Evolutionary conservation across 2,797 vertebrate genomes (phyloP).

Genomic region (Ambastaia sidthimunki): DNA sequence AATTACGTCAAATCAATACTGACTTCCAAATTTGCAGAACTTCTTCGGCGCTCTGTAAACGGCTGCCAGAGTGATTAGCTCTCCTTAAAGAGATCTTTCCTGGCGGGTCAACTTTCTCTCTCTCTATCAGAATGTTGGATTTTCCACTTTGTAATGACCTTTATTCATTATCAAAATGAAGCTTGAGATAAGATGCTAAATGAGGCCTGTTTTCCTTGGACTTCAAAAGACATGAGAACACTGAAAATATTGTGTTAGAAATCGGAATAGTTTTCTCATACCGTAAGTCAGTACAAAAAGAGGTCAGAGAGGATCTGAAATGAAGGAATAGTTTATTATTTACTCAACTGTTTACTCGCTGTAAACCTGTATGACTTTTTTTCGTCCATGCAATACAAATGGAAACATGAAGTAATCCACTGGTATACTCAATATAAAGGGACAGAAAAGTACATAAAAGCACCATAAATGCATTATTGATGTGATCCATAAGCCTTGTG

Average conservation of each 20-base stretch:
- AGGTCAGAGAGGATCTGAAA: neutral
- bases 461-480: neutral
- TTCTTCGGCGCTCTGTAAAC: slow-evolving; percentile 22
- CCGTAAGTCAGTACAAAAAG: neutral
- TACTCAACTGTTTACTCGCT: neutral
- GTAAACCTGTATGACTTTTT: neutral
- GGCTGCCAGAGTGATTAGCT: slow-evolving; percentile 39
- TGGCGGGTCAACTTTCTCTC: slow-evolving; percentile 27
- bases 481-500: neutral
- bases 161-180: slow-evolving; percentile 31
- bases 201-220: neutral
- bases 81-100: slow-evolving; percentile 28
- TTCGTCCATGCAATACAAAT: neutral
- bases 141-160: slow-evolving; percentile 27
- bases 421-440: neutral
- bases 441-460: neutral
- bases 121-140: slow-evolving; percentile 37
- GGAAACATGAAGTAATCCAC: neutral
- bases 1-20: slow-evolving; percentile 44
- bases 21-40: slow-evolving; percentile 44
- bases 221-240: neutral
- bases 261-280: neutral
- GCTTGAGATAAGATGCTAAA: slow-evolving; percentile 36
- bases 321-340: neutral
- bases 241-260: neutral